phyloP scores from a whole-genome alignment of 2,888 invertebrate genomes.

The Argyresthia albistria region DNA sequence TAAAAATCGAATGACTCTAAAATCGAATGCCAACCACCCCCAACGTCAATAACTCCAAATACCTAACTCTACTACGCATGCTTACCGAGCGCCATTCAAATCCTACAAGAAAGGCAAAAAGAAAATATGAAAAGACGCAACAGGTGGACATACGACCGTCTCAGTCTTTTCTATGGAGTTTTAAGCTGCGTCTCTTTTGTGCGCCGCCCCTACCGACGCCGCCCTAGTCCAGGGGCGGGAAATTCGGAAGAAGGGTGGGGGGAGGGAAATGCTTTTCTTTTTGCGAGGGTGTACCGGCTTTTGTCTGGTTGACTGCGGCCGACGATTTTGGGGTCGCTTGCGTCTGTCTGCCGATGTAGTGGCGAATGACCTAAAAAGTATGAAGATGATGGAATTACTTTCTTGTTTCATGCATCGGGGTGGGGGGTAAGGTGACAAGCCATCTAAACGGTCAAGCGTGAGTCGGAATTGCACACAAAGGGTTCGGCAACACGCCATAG shows the following conservation, averaged over 20 bases:
- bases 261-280: constrained; percentile 63
- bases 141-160: constrained; percentile 66
- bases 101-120: constrained; percentile 64
- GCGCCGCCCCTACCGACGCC: constrained; percentile 64
- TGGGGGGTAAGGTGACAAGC: no score
- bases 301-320: constrained; percentile 71
- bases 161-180: constrained; percentile 66
- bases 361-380: background rate
- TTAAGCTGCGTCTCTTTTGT: constrained; percentile 62
- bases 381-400: background rate
- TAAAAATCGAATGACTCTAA: constrained; percentile 18
- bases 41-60: constrained; percentile 49
- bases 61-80: constrained; percentile 58
- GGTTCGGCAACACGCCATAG: no score
- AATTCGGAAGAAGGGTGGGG: constrained; percentile 67
- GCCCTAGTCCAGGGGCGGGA: constrained; percentile 65
- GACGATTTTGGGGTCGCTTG: constrained; percentile 69
- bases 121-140: constrained; percentile 66
- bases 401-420: no score
- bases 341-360: constrained; percentile 26
- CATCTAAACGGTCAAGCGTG: no score
- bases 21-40: constrained; percentile 30
- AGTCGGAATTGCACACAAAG: no score
- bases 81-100: constrained; percentile 52
- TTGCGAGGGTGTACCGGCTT: constrained; percentile 68